Conservation (phyloP, 2,113 vertebrate genomes). For the Lepus americanus region DNA sequence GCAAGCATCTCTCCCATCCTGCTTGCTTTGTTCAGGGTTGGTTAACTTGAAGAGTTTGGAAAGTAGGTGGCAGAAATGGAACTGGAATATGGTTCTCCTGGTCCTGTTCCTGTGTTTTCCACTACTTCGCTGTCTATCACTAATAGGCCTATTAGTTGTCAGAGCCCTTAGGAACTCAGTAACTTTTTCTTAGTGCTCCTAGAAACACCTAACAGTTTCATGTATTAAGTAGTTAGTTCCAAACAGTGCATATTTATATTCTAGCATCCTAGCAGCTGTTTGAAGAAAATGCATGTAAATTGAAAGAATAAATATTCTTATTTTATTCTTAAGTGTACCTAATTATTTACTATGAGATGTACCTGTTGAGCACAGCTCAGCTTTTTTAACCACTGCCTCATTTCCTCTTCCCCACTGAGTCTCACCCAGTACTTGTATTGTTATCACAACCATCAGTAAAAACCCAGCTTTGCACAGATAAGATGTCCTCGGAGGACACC, state of each 20-base stretch:
- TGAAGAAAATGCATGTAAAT: neutral
- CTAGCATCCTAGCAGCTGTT: neutral
- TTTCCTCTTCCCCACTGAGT: neutral
- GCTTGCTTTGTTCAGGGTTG: neutral
- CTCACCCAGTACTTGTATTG: neutral
- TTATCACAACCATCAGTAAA: neutral
- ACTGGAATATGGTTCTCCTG: neutral
- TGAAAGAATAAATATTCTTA: slow-evolving; percentile 28
- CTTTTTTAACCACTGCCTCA: neutral
- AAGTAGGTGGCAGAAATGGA: neutral
- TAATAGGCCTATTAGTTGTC: accelerated
- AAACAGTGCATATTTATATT: neutral
- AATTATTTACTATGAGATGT: neutral
- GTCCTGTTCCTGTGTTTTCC: neutral
- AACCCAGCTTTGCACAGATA: neutral
- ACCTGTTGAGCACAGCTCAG: neutral
- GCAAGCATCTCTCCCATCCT: neutral
- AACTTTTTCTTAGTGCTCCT: neutral
- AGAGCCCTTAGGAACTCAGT: neutral
- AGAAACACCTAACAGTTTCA: neutral
- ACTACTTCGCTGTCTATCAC: neutral
- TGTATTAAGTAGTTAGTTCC: neutral
- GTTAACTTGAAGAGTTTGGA: neutral
- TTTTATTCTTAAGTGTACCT: neutral
- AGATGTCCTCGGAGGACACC: no score